Percentiles rank a stretch among this genome's conserved stretches.
Evolutionary conservation across 1,140 invertebrate species (phyloP).

Genomic region (Hylyphantes graminicola): DNA sequence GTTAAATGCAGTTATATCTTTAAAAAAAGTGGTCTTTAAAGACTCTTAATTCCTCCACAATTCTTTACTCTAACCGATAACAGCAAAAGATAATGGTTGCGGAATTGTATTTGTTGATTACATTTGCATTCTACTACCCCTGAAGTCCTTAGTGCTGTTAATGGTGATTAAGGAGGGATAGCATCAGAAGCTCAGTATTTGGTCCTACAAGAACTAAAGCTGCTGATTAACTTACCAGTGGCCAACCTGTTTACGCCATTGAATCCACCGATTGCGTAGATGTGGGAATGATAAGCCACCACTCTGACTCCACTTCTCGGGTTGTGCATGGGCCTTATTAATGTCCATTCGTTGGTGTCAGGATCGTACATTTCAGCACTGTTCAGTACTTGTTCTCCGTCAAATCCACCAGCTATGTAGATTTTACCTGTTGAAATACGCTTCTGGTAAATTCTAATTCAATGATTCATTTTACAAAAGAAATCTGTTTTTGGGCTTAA

Average conservation of each 20-base stretch:
- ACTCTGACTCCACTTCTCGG: conserved; percentile 82
- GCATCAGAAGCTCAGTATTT: neutral
- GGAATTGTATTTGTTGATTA: too few species aligned
- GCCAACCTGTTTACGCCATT: conserved; percentile 77
- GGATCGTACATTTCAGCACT: conserved; percentile 69
- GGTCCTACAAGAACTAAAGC: neutral
- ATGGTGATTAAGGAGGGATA: neutral
- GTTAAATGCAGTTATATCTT: too few species aligned
- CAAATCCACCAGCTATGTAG: conserved; percentile 76
- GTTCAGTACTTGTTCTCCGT: conserved; percentile 69
- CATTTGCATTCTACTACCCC: too few species aligned
- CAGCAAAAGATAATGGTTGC: too few species aligned
- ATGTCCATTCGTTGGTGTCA: conserved; percentile 74
- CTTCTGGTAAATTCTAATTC: neutral
- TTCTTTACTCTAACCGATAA: too few species aligned
- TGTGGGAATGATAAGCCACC: conserved; percentile 75
- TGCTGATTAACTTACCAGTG: conserved; percentile 62
- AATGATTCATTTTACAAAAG: too few species aligned
- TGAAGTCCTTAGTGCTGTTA: neutral
- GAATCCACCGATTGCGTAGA: conserved; percentile 82
- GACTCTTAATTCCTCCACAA: too few species aligned
- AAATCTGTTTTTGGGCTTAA: too few species aligned
- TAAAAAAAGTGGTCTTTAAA: too few species aligned
- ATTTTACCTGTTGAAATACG: conserved; percentile 71
- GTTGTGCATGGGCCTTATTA: conserved; percentile 80